Base-by-base conservation (phyloP, 2,797 vertebrate species). In the Scleropages formosus region DNA sequence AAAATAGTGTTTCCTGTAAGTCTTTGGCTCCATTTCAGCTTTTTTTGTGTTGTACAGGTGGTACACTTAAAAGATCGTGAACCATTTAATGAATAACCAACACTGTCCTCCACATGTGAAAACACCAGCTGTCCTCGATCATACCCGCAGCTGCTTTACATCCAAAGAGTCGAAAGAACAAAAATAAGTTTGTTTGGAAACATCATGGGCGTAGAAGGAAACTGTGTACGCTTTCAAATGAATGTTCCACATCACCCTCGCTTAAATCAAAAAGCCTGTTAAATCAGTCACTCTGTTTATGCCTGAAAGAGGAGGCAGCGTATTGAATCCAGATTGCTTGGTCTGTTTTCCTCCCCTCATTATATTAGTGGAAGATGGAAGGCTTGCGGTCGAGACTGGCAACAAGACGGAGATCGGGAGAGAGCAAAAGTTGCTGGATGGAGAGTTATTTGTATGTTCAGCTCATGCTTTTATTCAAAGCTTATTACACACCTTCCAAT, bases 291-390 rank as follows among this genome's bases (percentile, higher is more conserved):
- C 58, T 61, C 15, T 61, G 8, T 47, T 24, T 56, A 20, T 72
- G 26, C 47, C 53, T 59, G 74, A 56, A 6, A 13, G 20, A 69
- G 66, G 58, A 61, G 56, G 24, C 11, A 18, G 75, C 4, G 27
- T 47, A 62, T 69, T 76, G 75, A 47, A 76, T 76, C 75, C 67
- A 70, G 67, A 76, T 51, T 31, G 58, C 59, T 62, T 51, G 31
- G 31, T 39, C 39, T n/a, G 18, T n/a, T 47, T 47, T 18, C 61
- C 26, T n/a, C 46, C 13, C 47, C 18, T 47, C 20, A 4, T 16
- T 24, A 56, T 22, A 62, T 22, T 61, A 24, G 72, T 15, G 58
- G 59, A 73, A 46, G 39, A 10, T 44, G 47, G 46, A 63, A 12
- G 47, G 72, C 22, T 58, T 24, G 72, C 12, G 59, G 60, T 10